Evolutionary conservation across 2,888 invertebrate genomes (phyloP), one percentile per base, ranked within the genome.

Genomic region (Drosophila basisetae): DNA sequence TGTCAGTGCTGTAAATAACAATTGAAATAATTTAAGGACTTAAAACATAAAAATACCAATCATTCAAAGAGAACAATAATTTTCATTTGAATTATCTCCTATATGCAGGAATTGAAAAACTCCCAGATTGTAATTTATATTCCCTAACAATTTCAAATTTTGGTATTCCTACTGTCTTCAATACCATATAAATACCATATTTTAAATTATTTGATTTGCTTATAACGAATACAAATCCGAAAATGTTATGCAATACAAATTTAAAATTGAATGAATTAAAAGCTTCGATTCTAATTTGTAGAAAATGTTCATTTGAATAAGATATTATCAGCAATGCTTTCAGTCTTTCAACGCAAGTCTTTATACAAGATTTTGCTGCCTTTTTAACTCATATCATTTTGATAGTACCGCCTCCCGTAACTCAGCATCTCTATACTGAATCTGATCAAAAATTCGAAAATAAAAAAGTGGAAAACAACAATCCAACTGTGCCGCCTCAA

Each of bases 401-500:
- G 39, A 53, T 52, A 52, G 41, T 53, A 30, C 33, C 35, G 5
- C 54, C 35, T 47, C 18, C 22, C 55, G 50, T 65, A 55, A 49
- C 25, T 55, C 49, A 50, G 33, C 52, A 55, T 68, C 54, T 10
- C 41, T 35, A 39, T 35, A 63, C 69, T 5, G 28, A 53, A 72
- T 64, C 59, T 54, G 72, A 74, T 80, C 53, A 7, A 30, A 49
- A 22, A 33, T 16, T 13, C 1, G 10, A 30, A 62, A 13, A 52
- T 4, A 13, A 33, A 49, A 22, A 31, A 22, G 11, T 11, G 22
- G 16, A 31, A 56, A 67, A 54, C 39, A 55, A 43, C 22, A 68
- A 64, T 56, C n/a, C 41, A 60, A 58, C 47, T 50, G 33, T 56
- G 66, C 76, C 58, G 73, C 60, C 58, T 22, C 39, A 69, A 73